Conservation (phyloP, 2,113 vertebrate genomes). For the Urocynchramus pylzowi region DNA sequence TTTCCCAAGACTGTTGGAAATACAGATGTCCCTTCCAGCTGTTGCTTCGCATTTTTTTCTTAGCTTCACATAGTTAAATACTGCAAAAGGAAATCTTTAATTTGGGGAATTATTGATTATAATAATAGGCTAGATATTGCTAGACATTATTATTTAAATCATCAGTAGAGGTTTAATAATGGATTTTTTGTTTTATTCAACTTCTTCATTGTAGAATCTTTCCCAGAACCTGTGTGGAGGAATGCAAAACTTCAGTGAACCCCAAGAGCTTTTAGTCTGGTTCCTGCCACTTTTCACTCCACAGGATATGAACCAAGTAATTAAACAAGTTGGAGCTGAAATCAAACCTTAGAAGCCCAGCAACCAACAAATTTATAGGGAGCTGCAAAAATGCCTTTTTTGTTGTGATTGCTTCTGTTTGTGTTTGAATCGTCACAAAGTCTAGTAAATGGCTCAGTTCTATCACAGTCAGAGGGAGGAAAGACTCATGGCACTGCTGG, state of each 20-base stretch:
- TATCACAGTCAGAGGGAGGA: not conserved
- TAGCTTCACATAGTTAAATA: not conserved
- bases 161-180: not conserved
- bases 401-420: not conserved
- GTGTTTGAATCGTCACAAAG: not conserved
- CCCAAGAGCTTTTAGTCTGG: not conserved
- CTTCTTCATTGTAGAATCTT: not conserved
- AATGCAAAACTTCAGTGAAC: not conserved
- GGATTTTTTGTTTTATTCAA: not conserved
- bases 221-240: not conserved
- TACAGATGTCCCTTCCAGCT: not conserved
- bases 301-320: not conserved
- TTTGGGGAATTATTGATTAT: not conserved
- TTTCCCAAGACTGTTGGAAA: not conserved
- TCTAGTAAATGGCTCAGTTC: not conserved
- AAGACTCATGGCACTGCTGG: not conserved
- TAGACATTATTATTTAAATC: not conserved
- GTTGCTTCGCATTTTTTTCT: not conserved
- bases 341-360: not conserved
- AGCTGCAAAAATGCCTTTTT: not conserved
- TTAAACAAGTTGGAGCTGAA: not conserved
- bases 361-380: not conserved
- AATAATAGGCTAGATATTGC: not conserved
- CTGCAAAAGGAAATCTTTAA: not conserved
- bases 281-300: not conserved